Conservation (phyloP, 1,140 invertebrate genomes). For the Neotoxoptera formosana region DNA sequence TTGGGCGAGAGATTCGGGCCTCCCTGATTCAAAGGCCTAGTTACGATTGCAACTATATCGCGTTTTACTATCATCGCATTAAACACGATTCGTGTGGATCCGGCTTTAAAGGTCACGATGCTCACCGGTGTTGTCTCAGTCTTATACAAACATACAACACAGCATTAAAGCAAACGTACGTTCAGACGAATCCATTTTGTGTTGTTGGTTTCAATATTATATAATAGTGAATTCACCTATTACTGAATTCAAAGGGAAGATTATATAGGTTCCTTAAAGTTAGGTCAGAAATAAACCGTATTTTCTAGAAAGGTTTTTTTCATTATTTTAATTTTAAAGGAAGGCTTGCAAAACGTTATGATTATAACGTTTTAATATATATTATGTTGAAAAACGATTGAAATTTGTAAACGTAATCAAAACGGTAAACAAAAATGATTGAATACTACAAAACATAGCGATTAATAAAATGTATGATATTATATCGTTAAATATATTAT, state of each 20-base stretch:
- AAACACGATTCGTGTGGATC: neutral
- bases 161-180: neutral
- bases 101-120: neutral
- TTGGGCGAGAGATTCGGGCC: neutral
- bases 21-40: neutral
- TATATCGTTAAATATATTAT: too few relatives aligned
- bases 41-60: neutral
- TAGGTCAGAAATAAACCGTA: neutral
- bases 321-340: neutral
- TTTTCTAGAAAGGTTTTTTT: neutral
- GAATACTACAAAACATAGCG: too few relatives aligned
- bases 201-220: neutral
- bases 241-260: too few relatives aligned
- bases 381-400: too few relatives aligned
- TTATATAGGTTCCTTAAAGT: too few relatives aligned
- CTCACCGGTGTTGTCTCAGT: neutral
- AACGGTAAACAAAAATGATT: too few relatives aligned
- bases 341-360: too few relatives aligned
- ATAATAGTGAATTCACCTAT: neutral
- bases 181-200: neutral
- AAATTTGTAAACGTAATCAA: too few relatives aligned
- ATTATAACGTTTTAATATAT: too few relatives aligned
- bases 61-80: too few relatives aligned
- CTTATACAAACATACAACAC: neutral
- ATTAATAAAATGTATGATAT: too few relatives aligned